phyloP scores from a whole-genome alignment of 1,140 invertebrate genomes.

The Drosophila arizonae region DNA sequence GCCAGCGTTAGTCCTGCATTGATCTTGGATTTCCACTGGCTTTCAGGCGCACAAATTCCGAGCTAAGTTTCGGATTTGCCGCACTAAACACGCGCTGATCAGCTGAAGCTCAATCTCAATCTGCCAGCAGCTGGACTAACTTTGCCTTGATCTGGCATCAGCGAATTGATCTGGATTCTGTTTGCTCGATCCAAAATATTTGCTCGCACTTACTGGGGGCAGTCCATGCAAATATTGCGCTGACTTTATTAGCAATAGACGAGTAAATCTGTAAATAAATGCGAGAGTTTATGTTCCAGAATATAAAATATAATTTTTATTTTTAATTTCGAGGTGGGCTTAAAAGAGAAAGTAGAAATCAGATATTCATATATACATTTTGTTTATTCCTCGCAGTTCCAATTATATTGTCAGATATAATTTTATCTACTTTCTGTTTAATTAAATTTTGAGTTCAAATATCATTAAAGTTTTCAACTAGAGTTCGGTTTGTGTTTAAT shows the following conservation, averaged over 20 bases:
- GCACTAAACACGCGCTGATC: conserved; percentile 69
- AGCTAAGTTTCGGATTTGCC: conserved; percentile 73
- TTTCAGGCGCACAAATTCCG: conserved; percentile 68
- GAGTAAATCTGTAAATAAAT: background rate
- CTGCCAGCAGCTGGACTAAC: conserved; percentile 19
- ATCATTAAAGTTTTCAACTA: conserved; percentile 12
- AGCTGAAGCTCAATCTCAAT: conserved; percentile 25
- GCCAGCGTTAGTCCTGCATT: conserved; percentile 53
- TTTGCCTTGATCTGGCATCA: conserved; percentile 30
- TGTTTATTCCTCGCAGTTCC: no score
- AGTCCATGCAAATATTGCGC: conserved; percentile 47
- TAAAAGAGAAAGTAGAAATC: background rate
- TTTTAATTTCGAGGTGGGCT: no score
- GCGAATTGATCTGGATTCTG: conserved; percentile 33
- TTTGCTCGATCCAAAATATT: conserved; percentile 67
- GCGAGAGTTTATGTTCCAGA: background rate
- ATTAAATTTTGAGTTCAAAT: no score
- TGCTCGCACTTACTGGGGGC: conserved; percentile 50
- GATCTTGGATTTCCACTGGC: conserved; percentile 68
- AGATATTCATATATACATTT: no score
- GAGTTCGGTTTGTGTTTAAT: conserved; percentile 17
- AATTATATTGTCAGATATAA: no score
- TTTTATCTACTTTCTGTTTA: no score
- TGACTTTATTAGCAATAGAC: background rate
- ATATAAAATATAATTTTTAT: no score